phyloP scores from a whole-genome alignment of 1,140 invertebrate genomes.

The Belonocnema kinseyi region DNA sequence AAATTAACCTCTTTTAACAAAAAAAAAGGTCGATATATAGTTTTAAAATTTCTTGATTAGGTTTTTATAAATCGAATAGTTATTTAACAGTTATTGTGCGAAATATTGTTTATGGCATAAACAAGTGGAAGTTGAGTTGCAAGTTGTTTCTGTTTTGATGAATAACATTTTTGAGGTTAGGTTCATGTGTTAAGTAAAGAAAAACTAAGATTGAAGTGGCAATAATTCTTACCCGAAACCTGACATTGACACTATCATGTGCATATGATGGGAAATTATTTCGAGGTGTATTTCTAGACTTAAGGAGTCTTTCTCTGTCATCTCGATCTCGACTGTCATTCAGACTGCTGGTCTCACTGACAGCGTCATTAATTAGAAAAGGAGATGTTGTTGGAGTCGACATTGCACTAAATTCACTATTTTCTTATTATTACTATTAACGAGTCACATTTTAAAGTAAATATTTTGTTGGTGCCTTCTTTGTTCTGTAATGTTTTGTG shows the following conservation, averaged over 20 bases:
- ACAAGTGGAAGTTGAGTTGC: too few relatives aligned
- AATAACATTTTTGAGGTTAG: neutral
- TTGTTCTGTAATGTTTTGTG: neutral
- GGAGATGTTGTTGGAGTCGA: conserved; percentile 29
- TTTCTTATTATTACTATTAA: neutral
- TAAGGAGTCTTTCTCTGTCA: conserved; percentile 55
- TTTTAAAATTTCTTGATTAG: neutral
- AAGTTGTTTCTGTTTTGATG: too few relatives aligned
- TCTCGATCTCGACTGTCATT: conserved; percentile 35
- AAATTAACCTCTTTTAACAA: too few relatives aligned
- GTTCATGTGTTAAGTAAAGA: neutral
- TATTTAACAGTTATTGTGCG: neutral
- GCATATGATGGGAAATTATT: conserved; percentile 71
- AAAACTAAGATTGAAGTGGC: neutral
- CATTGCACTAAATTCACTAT: neutral
- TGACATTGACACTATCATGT: conserved; percentile 54
- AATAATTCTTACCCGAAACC: conserved; percentile 63
- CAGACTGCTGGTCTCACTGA: neutral
- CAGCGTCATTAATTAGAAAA: conserved; percentile 8
- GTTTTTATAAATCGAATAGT: neutral
- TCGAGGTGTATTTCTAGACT: conserved; percentile 64
- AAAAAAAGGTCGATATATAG: too few relatives aligned
- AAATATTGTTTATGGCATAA: neutral
- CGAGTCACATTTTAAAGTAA: neutral
- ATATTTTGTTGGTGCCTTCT: neutral